Percentiles rank a stretch among this genome's conserved stretches.
Conservation (phyloP, 2,888 invertebrate genomes). For the Mythimna loreyi region DNA sequence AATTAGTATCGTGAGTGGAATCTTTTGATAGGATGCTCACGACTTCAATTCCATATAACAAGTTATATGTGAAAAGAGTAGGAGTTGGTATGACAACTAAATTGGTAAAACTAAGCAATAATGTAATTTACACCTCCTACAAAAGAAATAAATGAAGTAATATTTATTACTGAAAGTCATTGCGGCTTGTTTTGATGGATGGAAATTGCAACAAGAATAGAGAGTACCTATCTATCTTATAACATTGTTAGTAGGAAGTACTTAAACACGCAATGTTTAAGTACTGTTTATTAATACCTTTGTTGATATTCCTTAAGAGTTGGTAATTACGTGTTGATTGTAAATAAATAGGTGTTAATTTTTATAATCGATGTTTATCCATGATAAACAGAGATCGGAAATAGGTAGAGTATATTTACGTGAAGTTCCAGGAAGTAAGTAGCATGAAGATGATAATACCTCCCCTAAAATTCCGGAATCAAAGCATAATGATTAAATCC, state of each 20-base stretch:
- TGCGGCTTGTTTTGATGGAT: background rate
- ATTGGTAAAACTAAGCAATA: background rate
- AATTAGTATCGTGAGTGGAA: too few relatives aligned
- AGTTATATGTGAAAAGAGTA: background rate
- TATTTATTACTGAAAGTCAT: constrained; percentile 5
- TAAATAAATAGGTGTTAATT: constrained; percentile 34
- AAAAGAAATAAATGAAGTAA: constrained; percentile 8
- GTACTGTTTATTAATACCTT: background rate
- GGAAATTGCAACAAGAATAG: constrained; percentile 10
- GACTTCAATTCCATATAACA: too few relatives aligned
- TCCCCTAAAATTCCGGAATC: too few relatives aligned
- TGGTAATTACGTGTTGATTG: constrained; percentile 14
- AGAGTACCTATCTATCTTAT: background rate
- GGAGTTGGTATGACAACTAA: background rate
- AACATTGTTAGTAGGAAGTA: constrained; percentile 6
- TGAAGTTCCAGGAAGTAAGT: too few relatives aligned
- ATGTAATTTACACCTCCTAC: constrained; percentile 9
- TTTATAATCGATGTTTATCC: constrained; percentile 23
- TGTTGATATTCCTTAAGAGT: constrained; percentile 21
- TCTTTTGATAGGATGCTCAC: too few relatives aligned
- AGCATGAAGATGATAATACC: too few relatives aligned
- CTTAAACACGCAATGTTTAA: background rate
- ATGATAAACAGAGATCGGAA: background rate
- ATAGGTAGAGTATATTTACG: too few relatives aligned
- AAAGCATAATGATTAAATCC: too few relatives aligned